Evolutionary conservation across 2,113 vertebrate species (phyloP).

Genomic region (Microcebus murinus): DNA sequence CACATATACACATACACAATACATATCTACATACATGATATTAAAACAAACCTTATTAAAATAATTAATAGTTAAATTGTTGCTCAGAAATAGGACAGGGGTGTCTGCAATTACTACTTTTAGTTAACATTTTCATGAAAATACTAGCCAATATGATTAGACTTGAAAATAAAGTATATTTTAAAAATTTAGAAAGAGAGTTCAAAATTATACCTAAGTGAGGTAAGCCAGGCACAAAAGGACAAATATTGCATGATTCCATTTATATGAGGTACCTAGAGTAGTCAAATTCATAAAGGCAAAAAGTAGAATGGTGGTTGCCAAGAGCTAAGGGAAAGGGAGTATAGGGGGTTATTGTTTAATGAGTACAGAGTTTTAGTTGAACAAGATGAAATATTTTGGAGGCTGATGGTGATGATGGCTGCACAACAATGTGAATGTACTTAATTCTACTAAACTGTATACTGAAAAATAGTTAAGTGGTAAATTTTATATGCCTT

Average conservation of each 20-base stretch:
- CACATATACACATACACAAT: background rate
- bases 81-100: background rate
- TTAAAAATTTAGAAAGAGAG: background rate
- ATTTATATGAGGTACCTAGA: background rate
- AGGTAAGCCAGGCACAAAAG: background rate
- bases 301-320: background rate
- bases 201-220: background rate
- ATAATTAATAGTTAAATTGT: background rate
- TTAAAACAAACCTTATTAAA: background rate
- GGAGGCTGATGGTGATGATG: background rate
- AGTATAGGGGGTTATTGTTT: background rate
- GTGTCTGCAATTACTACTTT: background rate
- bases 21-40: background rate
- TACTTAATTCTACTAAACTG: background rate
- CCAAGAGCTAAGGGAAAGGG: background rate
- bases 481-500: background rate
- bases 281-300: background rate
- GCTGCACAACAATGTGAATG: too few relatives aligned
- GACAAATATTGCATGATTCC: background rate
- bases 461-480: background rate
- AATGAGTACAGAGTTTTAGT: background rate
- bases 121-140: conserved; percentile 9
- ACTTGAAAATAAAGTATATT: background rate
- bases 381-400: background rate
- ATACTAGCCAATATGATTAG: background rate